Base-by-base conservation (phyloP, 2,113 vertebrate genomes). In the Plestiodon gilberti region DNA sequence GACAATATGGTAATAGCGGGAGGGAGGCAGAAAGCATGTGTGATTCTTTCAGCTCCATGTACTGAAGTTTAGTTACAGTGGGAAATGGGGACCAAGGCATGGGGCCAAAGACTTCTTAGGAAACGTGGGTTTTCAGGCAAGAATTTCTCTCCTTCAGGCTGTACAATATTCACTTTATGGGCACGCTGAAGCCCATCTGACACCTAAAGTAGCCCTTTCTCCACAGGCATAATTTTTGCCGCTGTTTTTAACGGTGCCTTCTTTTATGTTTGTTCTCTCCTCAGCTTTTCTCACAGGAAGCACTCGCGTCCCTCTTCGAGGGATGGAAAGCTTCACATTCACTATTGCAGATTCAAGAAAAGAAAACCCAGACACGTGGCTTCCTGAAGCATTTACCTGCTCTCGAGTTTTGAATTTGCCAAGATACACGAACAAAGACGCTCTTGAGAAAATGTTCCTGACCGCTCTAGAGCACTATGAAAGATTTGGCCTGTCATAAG, bases 261-360 rank as follows among this genome's bases (percentile, higher is more conserved):
- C 17, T 67, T 80, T 38, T 1, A 17, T 88, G 88, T 75, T 81
- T 18, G 43, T 79, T 67, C 0, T 83, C 84, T 64, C 15, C 69
- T 83, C 86, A 97, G 96, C 1, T 57, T 97, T 97, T 90, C 55
- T 96, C 65, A 83, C 94, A 83, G 96, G 93, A 83, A 95, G 85
- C 38, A 90, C 93, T 88, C 92, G 78, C 85, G 85, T 96, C 40
- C 62, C 86, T 86, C 84, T 28, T 1, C 77, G 23, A 67, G 75
- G 18, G 55, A 64, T 92, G 61, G 71, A 87, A 30, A 0, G 0
- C 61, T 90, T 93, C 28, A 1, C 0, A 4, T 88, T 97, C 48
- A 0, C 0, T 0, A 96, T 96, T 87, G 0, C 0, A 55, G 85
- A 90, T n/a, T 1, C 17, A 76, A 0, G 1, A 25, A 0, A 0